These are phyloP conservation scores for Columba janthina DNA, from an alignment of 2,113 vertebrate genomes.

Conservation along the genomic window DNA sequence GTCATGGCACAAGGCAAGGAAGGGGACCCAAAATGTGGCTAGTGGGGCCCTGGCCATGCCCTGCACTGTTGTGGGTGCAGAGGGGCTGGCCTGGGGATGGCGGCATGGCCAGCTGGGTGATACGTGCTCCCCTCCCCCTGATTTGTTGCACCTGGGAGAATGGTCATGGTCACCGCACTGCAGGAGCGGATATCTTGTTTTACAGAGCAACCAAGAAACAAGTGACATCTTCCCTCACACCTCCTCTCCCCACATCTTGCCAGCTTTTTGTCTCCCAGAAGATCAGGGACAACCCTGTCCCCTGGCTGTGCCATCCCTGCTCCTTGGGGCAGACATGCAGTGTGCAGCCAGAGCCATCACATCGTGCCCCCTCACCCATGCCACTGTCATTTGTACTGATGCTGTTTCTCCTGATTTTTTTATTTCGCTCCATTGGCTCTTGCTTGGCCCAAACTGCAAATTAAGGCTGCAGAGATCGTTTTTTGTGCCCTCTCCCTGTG, in stretches of 20 bases:
- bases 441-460: not conserved
- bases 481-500: not conserved
- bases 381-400: not conserved
- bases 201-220: conserved; percentile 12
- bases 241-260: not conserved
- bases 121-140: not conserved
- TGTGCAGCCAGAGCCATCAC: not conserved
- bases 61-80: not conserved
- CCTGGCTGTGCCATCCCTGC: not conserved
- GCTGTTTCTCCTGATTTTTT: not conserved
- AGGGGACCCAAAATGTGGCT: not conserved
- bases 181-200: conserved; percentile 12
- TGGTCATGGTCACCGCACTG: not conserved
- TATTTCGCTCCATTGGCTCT: not conserved
- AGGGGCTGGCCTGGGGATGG: not conserved
- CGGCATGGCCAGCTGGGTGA: fast-evolving
- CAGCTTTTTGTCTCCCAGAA: not conserved
- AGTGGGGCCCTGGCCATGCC: not conserved
- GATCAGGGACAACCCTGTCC: not conserved
- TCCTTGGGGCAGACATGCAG: not conserved
- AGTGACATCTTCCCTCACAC: not conserved
- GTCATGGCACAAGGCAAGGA: not conserved
- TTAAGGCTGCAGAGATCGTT: not conserved
- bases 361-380: fast-evolving
- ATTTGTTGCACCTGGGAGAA: conserved; percentile 9